Conservation (phyloP, 2,888 invertebrate genomes). For the Pyralis farinalis region DNA sequence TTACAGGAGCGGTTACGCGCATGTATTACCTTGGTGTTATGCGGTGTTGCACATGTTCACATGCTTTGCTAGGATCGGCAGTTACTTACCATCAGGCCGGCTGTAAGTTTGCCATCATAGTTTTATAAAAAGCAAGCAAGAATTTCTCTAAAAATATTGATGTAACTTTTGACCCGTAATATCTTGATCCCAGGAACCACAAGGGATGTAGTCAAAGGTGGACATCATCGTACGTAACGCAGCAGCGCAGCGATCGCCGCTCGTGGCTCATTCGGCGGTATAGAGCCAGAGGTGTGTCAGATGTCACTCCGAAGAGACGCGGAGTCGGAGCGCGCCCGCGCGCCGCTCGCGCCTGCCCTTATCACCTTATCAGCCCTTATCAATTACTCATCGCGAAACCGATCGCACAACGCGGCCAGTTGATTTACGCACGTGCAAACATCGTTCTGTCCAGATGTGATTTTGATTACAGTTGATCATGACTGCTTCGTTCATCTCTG, state of each 20-base stretch:
- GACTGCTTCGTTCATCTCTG: constrained; percentile 27
- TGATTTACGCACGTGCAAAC: constrained; percentile 54
- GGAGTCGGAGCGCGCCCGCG: constrained; percentile 35
- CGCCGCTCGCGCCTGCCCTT: constrained; percentile 46
- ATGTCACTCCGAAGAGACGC: constrained; percentile 59
- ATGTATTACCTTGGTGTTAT: too few relatives aligned
- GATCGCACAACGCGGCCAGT: constrained; percentile 42
- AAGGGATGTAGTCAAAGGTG: neutral
- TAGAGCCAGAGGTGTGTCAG: constrained; percentile 48
- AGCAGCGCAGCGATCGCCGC: neutral
- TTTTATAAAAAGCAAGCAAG: too few relatives aligned
- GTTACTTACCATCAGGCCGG: too few relatives aligned
- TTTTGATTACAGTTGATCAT: constrained; percentile 47
- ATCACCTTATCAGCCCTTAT: constrained; percentile 73
- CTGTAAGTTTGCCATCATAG: too few relatives aligned
- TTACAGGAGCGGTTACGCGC: too few relatives aligned
- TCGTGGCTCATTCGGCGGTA: constrained; percentile 6
- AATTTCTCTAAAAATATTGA: too few relatives aligned
- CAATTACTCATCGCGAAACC: constrained; percentile 71
- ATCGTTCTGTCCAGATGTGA: constrained; percentile 40
- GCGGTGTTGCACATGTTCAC: too few relatives aligned
- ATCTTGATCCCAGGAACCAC: too few relatives aligned
- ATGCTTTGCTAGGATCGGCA: too few relatives aligned
- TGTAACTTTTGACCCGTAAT: too few relatives aligned
- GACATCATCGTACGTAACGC: neutral